These are phyloP conservation scores for Actenoides lindsayi DNA, from an alignment of 2,113 vertebrate species.

Conservation along the genomic window DNA sequence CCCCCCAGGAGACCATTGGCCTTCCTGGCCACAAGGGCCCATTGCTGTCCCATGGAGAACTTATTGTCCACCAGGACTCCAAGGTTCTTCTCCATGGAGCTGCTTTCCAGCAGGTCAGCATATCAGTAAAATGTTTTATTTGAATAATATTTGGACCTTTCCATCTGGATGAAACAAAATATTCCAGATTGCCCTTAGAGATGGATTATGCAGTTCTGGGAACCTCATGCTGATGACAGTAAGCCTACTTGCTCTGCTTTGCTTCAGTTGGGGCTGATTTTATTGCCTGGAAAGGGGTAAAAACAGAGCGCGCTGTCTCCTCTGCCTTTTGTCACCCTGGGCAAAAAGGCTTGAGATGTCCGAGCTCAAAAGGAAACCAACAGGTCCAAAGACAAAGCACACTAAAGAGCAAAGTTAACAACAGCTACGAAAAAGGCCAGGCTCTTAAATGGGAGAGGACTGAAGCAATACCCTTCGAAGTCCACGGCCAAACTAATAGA, in stretches of 20 bases:
- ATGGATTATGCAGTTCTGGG: neutral
- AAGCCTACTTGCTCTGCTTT: neutral
- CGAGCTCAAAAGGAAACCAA: neutral
- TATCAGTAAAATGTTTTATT: neutral
- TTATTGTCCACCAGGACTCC: too few species aligned
- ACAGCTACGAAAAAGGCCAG: neutral
- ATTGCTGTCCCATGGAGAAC: too few species aligned
- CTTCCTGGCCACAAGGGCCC: too few species aligned
- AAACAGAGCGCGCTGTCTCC: neutral
- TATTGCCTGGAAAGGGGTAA: neutral
- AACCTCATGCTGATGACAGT: neutral
- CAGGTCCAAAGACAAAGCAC: neutral
- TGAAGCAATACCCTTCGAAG: neutral
- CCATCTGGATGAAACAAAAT: neutral
- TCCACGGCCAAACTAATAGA: neutral
- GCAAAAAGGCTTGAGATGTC: neutral
- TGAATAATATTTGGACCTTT: neutral
- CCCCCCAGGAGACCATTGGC: too few species aligned
- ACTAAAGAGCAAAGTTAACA: neutral
- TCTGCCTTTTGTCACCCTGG: neutral
- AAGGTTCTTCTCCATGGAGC: too few species aligned
- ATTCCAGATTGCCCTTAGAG: neutral
- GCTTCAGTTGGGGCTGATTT: neutral
- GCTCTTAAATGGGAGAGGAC: neutral
- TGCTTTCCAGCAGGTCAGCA: too few species aligned